Base-by-base conservation (phyloP, 2,797 vertebrate genomes). In the Danio kyathit region DNA sequence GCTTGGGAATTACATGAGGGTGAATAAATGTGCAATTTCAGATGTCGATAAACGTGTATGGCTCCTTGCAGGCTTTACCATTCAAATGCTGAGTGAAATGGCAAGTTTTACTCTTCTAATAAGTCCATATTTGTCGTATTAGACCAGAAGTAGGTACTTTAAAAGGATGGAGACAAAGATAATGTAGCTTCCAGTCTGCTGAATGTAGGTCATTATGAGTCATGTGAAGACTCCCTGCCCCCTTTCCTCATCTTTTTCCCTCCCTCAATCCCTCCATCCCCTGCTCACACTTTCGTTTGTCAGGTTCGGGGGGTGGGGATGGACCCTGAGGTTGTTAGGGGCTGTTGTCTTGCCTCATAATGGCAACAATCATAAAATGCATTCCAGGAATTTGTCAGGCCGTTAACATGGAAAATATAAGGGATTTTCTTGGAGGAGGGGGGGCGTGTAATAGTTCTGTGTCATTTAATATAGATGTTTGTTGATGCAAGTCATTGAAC, bases 121-220 rank as follows among this genome's bases (percentile, higher is more conserved):
- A 29, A 29, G 44, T 38, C 1, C 5, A 7, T 71, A 3, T 64
- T 44, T 17, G 12, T 43, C n/a, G 6, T 13, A 38, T 46, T 46
- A 13, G 49, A 14, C 69, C 49, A 56, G 69, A 44, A 73, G 69
- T 48, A 69, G 75, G 17, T 38, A 38, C 64, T 83, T 59, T 52
- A 19, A 43, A 38, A 46, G 54, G n/a, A 44, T 84, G 57, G 52
- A 76, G 60, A 76, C 69, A 63, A 80, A 81, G 74, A 81, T 75
- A 54, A 61, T 76, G 66, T 75, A 14, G 64, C 75, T 76, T 82
- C 77, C 70, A 77, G 73, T 67, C 52, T 21, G 51, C 41, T 69
- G 81, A 82, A 87, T 87, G 84, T 87, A 77, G 83, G 86, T 85
- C 83, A 82, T 73, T 61, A 64, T 82, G 86, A 85, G 83, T 87